These are phyloP conservation scores for Corynorhinus townsendii DNA, from an alignment of 2,113 vertebrate genomes.

Conservation along the genomic window DNA sequence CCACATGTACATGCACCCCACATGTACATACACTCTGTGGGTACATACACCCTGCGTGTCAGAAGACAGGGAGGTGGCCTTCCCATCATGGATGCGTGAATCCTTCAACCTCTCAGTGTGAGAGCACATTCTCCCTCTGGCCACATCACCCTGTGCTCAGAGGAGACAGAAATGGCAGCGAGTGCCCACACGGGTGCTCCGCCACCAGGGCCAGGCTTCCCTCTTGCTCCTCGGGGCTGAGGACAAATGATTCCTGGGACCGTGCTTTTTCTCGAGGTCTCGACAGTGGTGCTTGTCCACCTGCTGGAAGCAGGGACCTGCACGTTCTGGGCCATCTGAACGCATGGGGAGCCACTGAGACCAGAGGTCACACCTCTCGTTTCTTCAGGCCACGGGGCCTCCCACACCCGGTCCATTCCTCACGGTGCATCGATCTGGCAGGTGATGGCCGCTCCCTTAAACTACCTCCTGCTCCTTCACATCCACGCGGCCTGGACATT, in stretches of 20 bases:
- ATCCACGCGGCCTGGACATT: fast-evolving
- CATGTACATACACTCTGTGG: too few relatives aligned
- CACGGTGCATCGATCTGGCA: fast-evolving
- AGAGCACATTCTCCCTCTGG: fast-evolving
- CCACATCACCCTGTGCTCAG: fast-evolving
- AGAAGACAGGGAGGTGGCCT: too few relatives aligned
- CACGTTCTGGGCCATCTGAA: fast-evolving
- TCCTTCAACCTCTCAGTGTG: fast-evolving
- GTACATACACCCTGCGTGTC: fast-evolving
- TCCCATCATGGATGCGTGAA: fast-evolving
- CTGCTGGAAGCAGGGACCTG: neutral
- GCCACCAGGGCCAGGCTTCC: neutral
- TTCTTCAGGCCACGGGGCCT: neutral
- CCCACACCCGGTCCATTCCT: fast-evolving
- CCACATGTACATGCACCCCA: neutral
- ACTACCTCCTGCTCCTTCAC: neutral
- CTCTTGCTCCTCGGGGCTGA: neutral
- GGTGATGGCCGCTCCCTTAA: neutral
- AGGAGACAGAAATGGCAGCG: fast-evolving
- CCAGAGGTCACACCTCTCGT: fast-evolving
- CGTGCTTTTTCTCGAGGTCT: fast-evolving
- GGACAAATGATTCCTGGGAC: fast-evolving
- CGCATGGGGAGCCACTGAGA: neutral
- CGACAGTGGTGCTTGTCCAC: fast-evolving
- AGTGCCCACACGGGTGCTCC: fast-evolving